Evolutionary conservation across 2,888 invertebrate genomes (phyloP).

Genomic region (Drosophila hamatofila): DNA sequence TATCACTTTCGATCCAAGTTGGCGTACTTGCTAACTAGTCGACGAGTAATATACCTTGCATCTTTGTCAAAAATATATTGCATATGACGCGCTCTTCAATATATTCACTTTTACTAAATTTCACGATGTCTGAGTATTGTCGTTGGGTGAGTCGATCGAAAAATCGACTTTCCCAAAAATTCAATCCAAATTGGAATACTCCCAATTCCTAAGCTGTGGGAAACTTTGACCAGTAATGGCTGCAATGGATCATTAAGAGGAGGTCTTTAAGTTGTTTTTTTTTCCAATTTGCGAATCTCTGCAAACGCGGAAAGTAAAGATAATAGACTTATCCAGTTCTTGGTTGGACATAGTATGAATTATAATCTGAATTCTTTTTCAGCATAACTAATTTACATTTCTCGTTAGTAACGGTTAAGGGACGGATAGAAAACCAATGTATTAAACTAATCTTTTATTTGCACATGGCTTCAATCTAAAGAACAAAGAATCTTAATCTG

Average conservation of each 20-base stretch:
- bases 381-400: background rate
- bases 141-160: background rate
- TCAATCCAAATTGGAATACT: no score
- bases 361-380: no score
- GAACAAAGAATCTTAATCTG: no score
- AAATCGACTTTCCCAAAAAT: background rate
- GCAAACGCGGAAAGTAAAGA: background rate
- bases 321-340: background rate
- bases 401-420: background rate
- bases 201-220: background rate
- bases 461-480: no score
- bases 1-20: background rate
- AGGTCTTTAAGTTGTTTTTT: background rate
- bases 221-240: background rate
- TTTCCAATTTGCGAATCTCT: background rate
- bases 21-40: background rate
- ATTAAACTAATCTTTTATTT: background rate
- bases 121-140: background rate
- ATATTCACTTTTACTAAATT: background rate
- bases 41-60: background rate
- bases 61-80: background rate
- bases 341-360: background rate
- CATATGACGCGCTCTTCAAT: background rate
- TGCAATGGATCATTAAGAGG: background rate
- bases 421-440: background rate